Conservation (phyloP, 2,113 vertebrate genomes). For the Columba livia region DNA sequence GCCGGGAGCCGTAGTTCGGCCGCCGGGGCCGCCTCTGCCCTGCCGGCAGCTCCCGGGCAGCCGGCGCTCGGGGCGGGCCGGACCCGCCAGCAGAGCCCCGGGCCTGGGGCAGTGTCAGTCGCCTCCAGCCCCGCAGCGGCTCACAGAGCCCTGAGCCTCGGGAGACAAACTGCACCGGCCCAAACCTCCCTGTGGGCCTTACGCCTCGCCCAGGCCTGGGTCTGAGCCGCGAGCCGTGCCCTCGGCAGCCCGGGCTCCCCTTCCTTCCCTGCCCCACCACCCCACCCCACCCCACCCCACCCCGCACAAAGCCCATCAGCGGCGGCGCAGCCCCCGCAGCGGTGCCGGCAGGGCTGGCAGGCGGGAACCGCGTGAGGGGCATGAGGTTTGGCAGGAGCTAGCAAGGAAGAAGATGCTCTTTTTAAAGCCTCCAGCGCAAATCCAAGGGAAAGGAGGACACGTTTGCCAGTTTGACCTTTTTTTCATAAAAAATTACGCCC, state of each 20-base stretch:
- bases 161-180: no score
- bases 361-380: not conserved
- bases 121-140: not conserved
- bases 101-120: not conserved
- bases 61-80: not conserved
- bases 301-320: fast-evolving
- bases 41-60: no score
- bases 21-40: no score
- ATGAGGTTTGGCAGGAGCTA: fast-evolving
- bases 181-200: no score
- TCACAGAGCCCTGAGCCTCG: no score
- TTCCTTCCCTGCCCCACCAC: no score
- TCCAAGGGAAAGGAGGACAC: not conserved
- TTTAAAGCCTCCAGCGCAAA: not conserved
- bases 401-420: no score
- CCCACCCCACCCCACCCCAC: fast-evolving
- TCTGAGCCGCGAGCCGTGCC: fast-evolving
- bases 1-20: not conserved
- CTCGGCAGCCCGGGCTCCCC: not conserved
- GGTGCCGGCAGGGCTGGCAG: no score
- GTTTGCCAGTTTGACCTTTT: not conserved
- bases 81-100: no score
- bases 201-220: no score
- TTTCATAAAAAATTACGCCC: not conserved
- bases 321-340: not conserved